These are phyloP conservation scores for Ephialtes manifestator DNA, from an alignment of 2,888 invertebrate genomes.

Conservation along the genomic window DNA sequence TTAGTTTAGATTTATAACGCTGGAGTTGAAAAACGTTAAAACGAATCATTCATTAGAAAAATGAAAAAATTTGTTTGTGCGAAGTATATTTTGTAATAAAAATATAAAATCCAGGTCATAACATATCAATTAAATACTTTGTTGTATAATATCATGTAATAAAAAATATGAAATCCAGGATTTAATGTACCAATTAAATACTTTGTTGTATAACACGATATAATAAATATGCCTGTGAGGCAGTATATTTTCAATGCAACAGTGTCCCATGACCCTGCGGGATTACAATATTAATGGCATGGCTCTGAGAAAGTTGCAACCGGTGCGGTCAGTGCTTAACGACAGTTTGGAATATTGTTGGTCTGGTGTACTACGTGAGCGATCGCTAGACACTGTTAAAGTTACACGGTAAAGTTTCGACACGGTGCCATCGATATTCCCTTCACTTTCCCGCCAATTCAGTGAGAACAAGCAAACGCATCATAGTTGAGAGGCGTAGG, in stretches of 20 bases:
- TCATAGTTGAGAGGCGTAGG: neutral
- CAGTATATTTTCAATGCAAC: neutral
- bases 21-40: too few species aligned
- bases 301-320: constrained; percentile 18
- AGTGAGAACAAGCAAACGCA: constrained; percentile 34
- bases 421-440: constrained; percentile 45
- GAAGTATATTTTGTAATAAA: too few species aligned
- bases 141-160: neutral
- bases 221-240: neutral
- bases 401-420: constrained; percentile 54
- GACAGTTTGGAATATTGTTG: constrained; percentile 51
- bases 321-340: constrained; percentile 21
- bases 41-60: too few species aligned
- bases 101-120: too few species aligned
- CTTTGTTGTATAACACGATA: too few species aligned
- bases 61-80: too few species aligned
- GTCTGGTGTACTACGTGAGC: neutral
- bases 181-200: too few species aligned
- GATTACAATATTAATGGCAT: constrained; percentile 6
- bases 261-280: neutral
- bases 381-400: constrained; percentile 27
- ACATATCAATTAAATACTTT: neutral
- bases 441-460: constrained; percentile 31
- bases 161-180: too few species aligned
- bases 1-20: too few species aligned